Conservation (phyloP, 2,888 invertebrate genomes). For the Odontomyia ornata region DNA sequence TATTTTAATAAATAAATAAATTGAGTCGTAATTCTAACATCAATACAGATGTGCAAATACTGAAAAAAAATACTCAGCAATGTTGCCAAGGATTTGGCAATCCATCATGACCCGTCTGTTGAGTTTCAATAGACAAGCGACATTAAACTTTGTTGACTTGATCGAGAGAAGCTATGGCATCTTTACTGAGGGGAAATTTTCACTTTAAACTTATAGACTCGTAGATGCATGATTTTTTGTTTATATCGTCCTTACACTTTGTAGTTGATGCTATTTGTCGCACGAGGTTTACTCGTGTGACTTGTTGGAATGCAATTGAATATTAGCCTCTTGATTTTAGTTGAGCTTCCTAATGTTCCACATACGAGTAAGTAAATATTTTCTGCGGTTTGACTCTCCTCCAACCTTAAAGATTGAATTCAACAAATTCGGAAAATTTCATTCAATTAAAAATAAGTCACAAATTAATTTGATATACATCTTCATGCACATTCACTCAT, state of each 20-base stretch:
- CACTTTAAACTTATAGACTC: not conserved
- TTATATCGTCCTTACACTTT: not conserved
- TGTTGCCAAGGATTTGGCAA: not conserved
- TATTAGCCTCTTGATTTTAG: not conserved
- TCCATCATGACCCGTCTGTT: not conserved
- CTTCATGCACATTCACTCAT: no score
- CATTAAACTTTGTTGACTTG: constrained; percentile 4
- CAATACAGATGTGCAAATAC: no score
- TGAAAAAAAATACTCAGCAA: not conserved
- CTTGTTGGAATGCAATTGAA: not conserved
- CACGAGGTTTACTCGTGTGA: not conserved
- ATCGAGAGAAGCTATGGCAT: no score
- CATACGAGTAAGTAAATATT: no score
- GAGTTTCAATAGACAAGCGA: not conserved
- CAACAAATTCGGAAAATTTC: no score
- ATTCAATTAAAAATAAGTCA: not conserved
- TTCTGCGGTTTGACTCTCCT: no score
- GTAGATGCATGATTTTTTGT: not conserved
- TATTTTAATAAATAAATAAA: no score
- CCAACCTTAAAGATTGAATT: no score
- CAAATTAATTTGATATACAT: no score
- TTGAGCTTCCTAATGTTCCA: no score
- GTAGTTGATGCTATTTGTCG: not conserved
- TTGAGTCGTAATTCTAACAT: no score
- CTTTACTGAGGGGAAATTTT: not conserved